Base-by-base conservation (phyloP, 1,140 invertebrate genomes). In the Euborellia annulipes region DNA sequence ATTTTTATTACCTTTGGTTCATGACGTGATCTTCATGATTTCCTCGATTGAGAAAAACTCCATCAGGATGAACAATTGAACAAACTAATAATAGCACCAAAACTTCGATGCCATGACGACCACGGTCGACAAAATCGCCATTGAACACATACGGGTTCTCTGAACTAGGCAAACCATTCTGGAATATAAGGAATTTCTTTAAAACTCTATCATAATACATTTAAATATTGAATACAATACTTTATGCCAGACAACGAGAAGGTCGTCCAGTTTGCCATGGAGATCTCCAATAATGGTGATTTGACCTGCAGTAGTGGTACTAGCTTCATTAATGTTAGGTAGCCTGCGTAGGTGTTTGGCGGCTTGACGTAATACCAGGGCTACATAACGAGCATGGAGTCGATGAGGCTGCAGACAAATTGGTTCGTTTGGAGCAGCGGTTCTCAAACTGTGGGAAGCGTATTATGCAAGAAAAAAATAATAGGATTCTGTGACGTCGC, bases 121-220 rank as follows among this genome's bases (percentile, higher is more conserved):
- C 89, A 46, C 89, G 67, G 63, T 92, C 86, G 34, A 93, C 87
- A 59, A 90, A 91, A 64, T 93, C 89, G 2, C 89, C 89, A 66
- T 94, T 93, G 68, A 93, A 93, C 46, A 94, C 73, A 64, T 92
- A 93, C 7, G 86, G 86, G 68, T 91, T 92, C 57, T 85, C 81
- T 7, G 76, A 68, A 7, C 83, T 85, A 14, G 88, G 88, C 51
- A 90, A 69, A 42, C 85, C 85, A 62, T 91, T 91, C 86, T 90
- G 62, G n/a, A 59, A 63, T 46, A 39, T 41, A 42, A 34, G 19
- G n/a, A 19, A 34, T 36, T 18, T 36, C n/a, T n/a, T n/a, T n/a
- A n/a, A n/a, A n/a, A n/a, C n/a, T n/a, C n/a, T n/a, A n/a, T n/a
- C n/a, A n/a, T n/a, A n/a, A n/a, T n/a, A n/a, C n/a, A n/a, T n/a